phyloP scores from a whole-genome alignment of 2,113 vertebrate species.

The Paedocypris sp. region DNA sequence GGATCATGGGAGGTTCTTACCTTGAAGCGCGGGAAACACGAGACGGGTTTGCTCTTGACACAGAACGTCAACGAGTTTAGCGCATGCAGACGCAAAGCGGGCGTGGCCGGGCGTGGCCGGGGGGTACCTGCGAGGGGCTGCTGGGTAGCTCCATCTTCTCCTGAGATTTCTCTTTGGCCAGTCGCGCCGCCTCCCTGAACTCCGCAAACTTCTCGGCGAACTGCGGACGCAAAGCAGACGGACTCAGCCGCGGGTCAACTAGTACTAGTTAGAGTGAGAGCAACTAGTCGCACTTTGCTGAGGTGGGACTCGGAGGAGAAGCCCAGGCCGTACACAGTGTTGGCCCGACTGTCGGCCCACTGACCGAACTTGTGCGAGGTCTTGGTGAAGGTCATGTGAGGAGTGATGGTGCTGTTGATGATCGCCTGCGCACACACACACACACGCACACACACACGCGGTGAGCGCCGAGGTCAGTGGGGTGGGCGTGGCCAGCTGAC shows the following conservation, averaged over 20 bases:
- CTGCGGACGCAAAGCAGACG: slow-evolving; percentile 42
- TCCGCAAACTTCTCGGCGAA: slow-evolving; percentile 97
- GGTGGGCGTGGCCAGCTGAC: slow-evolving; percentile 55
- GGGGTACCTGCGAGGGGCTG: slow-evolving; percentile 83
- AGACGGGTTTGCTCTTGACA: neutral
- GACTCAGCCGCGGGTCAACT: neutral
- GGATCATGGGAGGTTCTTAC: neutral
- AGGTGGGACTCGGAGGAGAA: slow-evolving; percentile 95
- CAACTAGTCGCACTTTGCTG: slow-evolving; percentile 70
- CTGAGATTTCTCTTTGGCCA: slow-evolving; percentile 94
- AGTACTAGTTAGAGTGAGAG: neutral
- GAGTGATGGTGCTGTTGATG: slow-evolving; percentile 98
- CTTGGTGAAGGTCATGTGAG: slow-evolving; percentile 99
- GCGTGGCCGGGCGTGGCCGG: neutral
- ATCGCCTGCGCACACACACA: slow-evolving; percentile 71
- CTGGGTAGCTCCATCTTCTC: slow-evolving; percentile 95
- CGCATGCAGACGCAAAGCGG: neutral
- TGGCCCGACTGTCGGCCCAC: slow-evolving; percentile 96
- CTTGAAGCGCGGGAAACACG: neutral
- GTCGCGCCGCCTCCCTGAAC: slow-evolving; percentile 91
- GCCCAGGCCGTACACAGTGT: slow-evolving; percentile 95
- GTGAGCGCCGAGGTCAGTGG: too few species aligned
- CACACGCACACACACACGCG: neutral
- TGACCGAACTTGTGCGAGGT: slow-evolving; percentile 99
- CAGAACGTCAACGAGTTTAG: neutral